Conservation (phyloP, 35 echinoderm and acorn worm species). For the Strongylocentrotus purpuratus region DNA sequence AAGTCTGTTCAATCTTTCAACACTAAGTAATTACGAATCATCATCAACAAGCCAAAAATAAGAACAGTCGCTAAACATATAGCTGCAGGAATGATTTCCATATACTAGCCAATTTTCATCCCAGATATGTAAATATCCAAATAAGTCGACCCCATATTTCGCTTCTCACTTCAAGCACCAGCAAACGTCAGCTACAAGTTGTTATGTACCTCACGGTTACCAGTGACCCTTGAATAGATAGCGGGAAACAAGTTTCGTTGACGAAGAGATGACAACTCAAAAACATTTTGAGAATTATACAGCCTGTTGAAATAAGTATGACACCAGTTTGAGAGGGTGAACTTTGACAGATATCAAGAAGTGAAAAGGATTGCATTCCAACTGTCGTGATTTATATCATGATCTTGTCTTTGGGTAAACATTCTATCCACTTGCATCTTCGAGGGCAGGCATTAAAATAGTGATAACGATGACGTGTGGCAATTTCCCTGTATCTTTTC, state of each 20-base stretch:
- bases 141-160: no score
- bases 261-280: neutral
- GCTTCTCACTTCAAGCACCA: no score
- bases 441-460: neutral
- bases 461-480: neutral
- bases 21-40: slow-evolving; percentile 1
- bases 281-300: neutral
- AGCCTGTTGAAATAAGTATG: neutral
- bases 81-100: neutral
- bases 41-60: neutral
- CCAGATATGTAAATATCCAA: neutral
- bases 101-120: neutral
- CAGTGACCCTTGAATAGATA: no score
- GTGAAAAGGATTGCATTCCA: neutral
- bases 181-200: no score
- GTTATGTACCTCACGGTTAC: no score
- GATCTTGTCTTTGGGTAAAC: neutral
- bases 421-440: neutral
- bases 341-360: neutral
- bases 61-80: neutral
- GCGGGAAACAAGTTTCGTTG: no score
- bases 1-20: neutral
- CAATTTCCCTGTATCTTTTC: neutral
- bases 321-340: neutral
- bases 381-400: neutral